A percentile compares a stretch with the other conserved stretches of the same genome.
Evolutionary conservation across 2,888 invertebrate genomes (phyloP).

Genomic region (Conchocele bisecta): DNA sequence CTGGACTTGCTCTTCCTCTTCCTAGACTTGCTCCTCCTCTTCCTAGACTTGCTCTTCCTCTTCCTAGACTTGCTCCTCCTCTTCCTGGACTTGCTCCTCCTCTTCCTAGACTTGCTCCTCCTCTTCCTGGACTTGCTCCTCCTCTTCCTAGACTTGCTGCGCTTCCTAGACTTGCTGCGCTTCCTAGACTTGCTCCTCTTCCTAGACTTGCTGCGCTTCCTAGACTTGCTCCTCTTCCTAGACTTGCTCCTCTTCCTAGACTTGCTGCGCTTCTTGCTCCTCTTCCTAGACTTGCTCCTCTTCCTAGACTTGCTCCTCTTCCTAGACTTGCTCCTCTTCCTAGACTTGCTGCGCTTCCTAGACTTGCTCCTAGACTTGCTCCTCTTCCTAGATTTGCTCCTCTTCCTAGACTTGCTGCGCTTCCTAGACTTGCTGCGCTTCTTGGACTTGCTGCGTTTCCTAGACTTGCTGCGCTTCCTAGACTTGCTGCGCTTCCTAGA

Average conservation of each 20-base stretch:
- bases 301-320: constrained; percentile 34
- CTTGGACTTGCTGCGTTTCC: constrained; percentile 44
- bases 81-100: background rate
- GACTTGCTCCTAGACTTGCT: constrained; percentile 45
- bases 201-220: constrained; percentile 5
- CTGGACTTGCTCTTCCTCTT: constrained; percentile 12
- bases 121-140: background rate
- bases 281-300: constrained; percentile 35
- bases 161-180: background rate
- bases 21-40: constrained; percentile 15
- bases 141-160: constrained; percentile 3
- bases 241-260: constrained; percentile 40
- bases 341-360: constrained; percentile 38
- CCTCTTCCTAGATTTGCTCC: constrained; percentile 42
- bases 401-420: constrained; percentile 43
- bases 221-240: constrained; percentile 23
- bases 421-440: constrained; percentile 42
- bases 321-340: constrained; percentile 42
- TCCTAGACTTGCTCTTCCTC: constrained; percentile 23
- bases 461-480: constrained; percentile 21
- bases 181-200: constrained; percentile 28
- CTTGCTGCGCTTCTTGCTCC: constrained; percentile 20
- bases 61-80: constrained; percentile 10
- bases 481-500: constrained; percentile 28
- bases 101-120: background rate